Percentiles rank a stretch among this genome's conserved stretches.
Evolutionary conservation across 1,140 invertebrate species (phyloP).

Genomic region (Atopsyche davidsoni): DNA sequence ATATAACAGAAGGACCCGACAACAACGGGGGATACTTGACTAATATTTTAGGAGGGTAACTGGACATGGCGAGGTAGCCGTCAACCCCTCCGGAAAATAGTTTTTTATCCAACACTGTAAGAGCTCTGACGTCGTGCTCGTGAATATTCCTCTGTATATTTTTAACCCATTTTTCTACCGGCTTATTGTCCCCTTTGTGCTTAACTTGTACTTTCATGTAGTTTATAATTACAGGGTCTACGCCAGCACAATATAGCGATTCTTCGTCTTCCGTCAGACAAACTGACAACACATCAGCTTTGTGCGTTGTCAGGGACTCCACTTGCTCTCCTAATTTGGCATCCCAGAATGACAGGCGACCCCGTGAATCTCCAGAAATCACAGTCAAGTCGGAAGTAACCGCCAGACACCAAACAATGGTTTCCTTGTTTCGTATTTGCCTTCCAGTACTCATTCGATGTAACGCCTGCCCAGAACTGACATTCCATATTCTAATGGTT

Average conservation of each 20-base stretch:
- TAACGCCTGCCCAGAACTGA: conserved; percentile 72
- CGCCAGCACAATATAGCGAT: conserved; percentile 70
- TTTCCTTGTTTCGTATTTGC: conserved; percentile 56
- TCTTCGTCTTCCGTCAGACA: conserved; percentile 65
- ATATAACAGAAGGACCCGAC: conserved; percentile 52
- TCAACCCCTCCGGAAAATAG: conserved; percentile 76
- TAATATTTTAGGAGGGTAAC: conserved; percentile 57
- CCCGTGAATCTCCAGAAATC: conserved; percentile 84
- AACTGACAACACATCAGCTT: conserved; percentile 70
- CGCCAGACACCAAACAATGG: conserved; percentile 80
- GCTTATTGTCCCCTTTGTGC: conserved; percentile 43
- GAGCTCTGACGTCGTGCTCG: conserved; percentile 74
- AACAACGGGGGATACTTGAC: conserved; percentile 67
- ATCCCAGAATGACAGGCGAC: conserved; percentile 84
- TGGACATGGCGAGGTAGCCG: conserved; percentile 65
- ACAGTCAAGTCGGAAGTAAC: conserved; percentile 76
- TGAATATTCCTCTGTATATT: conserved; percentile 71
- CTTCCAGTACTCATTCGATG: conserved; percentile 71
- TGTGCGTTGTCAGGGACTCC: conserved; percentile 68
- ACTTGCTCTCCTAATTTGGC: conserved; percentile 68
- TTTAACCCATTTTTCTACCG: conserved; percentile 65
- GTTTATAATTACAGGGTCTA: conserved; percentile 71
- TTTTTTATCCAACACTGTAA: conserved; percentile 57
- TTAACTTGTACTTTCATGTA: conserved; percentile 60
- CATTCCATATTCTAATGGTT: conserved; percentile 82